Conservation (phyloP, 2,113 vertebrate species). For the Monopterus albus region DNA sequence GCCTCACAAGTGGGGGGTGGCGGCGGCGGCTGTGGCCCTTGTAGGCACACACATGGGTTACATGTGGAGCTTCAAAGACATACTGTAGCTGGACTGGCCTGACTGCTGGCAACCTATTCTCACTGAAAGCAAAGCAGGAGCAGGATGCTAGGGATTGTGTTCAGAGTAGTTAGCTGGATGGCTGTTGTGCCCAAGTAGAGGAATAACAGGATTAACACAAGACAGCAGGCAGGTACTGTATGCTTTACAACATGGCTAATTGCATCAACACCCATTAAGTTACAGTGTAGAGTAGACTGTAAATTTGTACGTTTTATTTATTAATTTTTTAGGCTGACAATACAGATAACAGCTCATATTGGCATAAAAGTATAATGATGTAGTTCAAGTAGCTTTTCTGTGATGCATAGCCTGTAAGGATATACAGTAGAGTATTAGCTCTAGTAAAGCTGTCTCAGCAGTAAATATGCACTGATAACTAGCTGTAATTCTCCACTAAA, state of each 20-base stretch:
- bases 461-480: not conserved
- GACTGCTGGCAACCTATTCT: conserved; percentile 56
- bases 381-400: not conserved
- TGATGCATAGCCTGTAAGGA: not conserved
- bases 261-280: not conserved
- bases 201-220: conserved; percentile 5
- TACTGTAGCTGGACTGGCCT: conserved; percentile 44
- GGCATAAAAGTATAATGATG: not conserved
- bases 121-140: conserved; percentile 57
- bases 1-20: conserved; percentile 24
- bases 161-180: conserved; percentile 34
- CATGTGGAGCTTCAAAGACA: conserved; percentile 74
- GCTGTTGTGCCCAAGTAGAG: conserved; percentile 4
- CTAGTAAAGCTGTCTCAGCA: not conserved
- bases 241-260: not conserved
- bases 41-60: conserved; percentile 61
- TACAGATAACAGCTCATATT: conserved; percentile 6
- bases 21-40: conserved; percentile 19
- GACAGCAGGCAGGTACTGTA: not conserved
- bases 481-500: not conserved
- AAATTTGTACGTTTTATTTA: not conserved
- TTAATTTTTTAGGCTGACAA: not conserved
- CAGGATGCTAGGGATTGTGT: conserved; percentile 27
- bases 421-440: not conserved
- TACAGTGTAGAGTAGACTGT: not conserved